A percentile compares a stretch with the other conserved stretches of the same genome.
Conservation (phyloP, 2,113 vertebrate genomes). For the Rhea americana region DNA sequence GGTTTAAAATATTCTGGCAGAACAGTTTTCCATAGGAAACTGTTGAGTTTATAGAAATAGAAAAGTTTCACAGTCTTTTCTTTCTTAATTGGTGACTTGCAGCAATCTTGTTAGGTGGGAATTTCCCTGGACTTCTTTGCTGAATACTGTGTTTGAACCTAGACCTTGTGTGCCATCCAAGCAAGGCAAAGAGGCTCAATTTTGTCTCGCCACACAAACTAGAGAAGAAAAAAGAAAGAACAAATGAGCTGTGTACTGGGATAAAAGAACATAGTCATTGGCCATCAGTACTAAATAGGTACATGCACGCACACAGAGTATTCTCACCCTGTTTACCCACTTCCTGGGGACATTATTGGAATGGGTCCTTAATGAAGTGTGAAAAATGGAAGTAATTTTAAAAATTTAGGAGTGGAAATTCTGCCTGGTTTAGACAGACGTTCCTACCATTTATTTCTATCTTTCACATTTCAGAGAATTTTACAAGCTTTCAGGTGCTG, state of each 20-base stretch:
- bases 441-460: slow-evolving; percentile 32
- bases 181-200: background rate
- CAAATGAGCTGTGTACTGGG: background rate
- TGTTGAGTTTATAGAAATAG: background rate
- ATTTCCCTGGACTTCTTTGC: background rate
- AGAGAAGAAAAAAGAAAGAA: rapidly evolving
- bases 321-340: background rate
- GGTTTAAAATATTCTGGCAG: background rate
- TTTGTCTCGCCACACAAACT: background rate
- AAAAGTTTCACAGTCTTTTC: background rate
- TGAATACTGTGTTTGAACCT: background rate
- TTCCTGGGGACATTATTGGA: background rate
- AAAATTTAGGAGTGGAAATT: background rate
- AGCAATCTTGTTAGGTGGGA: background rate
- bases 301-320: no score
- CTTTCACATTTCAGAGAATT: slow-evolving; percentile 31
- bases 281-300: background rate
- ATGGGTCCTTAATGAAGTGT: background rate
- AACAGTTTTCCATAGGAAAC: background rate
- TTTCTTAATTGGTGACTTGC: background rate
- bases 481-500: slow-evolving; percentile 44
- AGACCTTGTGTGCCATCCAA: background rate
- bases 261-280: background rate
- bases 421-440: background rate
- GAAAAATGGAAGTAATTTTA: slow-evolving; percentile 30